Base-by-base conservation (phyloP, 2,888 invertebrate genomes). In the Orgyia antiqua region DNA sequence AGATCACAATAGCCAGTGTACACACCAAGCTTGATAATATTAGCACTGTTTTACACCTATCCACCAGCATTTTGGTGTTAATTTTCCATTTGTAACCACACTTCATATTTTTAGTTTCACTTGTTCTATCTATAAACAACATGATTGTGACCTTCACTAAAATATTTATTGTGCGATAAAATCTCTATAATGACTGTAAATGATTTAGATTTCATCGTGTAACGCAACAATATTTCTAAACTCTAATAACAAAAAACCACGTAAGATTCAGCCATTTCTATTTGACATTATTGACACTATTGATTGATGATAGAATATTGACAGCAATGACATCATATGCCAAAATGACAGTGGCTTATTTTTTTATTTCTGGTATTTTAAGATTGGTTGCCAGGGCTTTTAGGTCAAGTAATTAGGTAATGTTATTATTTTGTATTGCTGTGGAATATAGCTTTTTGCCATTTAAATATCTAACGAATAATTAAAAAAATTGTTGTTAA, bases 21-120 rank as follows among this genome's bases (percentile, higher is more conserved):
- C 83, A 79, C 45, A 84, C 72, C 6, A 78, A 50, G 57, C 78
- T 82, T n/a, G 86, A 82, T 18, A 82, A 56, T 59, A 84, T 62
- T 34, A 84, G 33, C 54, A 82, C 68, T 20, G 82, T 71, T 75
- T 75, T 84, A 68, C 77, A 86, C 43, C 65, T 67, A 52, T 80
- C 83, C 42, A 73, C 34, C 33, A 80, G 64, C 77, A 82, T 79
- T 73, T 78, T 83, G 12, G 74, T 50, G 31, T 67, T 58, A 30
- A 73, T 60, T 54, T 66, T 59, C 36, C 48, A 58, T 42, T 64
- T 66, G 26, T 45, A 55, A 47, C 56, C 55, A 42, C 64, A 69
- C 67, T 74, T 70, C 82, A 82, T 84, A 33, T 57, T 71, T 63
- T 73, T 67, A 24, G 60, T 42, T 50, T 69, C 57, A 15, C 50